Evolutionary conservation across 2,888 invertebrate genomes (phyloP).

Genomic region (Chrysolina oricalcia): DNA sequence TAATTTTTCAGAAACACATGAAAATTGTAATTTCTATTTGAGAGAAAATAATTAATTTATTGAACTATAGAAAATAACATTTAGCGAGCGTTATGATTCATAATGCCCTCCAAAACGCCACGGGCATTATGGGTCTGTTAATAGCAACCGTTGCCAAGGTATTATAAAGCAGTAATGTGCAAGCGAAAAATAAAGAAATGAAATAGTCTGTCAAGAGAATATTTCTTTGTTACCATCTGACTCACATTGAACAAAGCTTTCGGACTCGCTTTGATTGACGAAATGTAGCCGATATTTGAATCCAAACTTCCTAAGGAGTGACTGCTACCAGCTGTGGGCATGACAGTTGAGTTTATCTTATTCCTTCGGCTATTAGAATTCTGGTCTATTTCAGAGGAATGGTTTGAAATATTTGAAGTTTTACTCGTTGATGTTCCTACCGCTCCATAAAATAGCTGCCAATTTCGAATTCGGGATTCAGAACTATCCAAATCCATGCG

Average conservation of each 20-base stretch:
- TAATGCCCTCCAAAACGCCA: no score
- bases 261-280: slow-evolving; percentile 36
- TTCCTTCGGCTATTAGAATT: slow-evolving; percentile 41
- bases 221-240: neutral
- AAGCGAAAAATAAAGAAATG: no score
- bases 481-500: slow-evolving; percentile 16
- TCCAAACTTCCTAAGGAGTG: slow-evolving; percentile 2
- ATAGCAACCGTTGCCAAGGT: no score
- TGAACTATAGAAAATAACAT: no score
- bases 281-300: slow-evolving; percentile 15
- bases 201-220: no score
- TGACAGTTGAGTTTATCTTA: neutral
- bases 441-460: slow-evolving; percentile 62
- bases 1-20: no score
- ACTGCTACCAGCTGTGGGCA: neutral
- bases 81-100: no score
- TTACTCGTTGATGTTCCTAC: slow-evolving; percentile 46
- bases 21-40: no score
- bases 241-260: slow-evolving; percentile 29
- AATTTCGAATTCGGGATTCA: slow-evolving; percentile 60
- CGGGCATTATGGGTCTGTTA: no score
- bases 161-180: no score
- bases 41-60: no score
- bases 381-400: slow-evolving; percentile 35
- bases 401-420: slow-evolving; percentile 30